phyloP scores from a whole-genome alignment of 2,797 vertebrate species.

The Eulemur albifrons region DNA sequence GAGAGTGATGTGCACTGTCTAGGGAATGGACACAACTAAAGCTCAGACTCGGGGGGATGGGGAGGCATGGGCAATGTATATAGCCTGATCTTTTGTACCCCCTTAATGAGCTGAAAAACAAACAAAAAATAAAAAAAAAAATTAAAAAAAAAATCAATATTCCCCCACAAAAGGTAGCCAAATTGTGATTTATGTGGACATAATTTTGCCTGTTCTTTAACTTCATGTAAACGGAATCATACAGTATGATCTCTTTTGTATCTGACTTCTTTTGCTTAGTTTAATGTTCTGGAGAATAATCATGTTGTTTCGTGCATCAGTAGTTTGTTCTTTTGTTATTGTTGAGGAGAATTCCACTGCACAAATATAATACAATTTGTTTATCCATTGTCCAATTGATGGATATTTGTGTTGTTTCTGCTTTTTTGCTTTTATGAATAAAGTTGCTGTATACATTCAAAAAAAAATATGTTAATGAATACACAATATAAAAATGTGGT shows the following conservation, averaged over 20 bases:
- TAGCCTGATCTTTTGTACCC: no score
- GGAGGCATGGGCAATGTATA: no score
- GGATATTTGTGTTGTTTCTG: not conserved
- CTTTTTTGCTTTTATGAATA: not conserved
- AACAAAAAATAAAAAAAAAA: not conserved
- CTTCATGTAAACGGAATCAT: not conserved
- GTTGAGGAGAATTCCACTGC: not conserved
- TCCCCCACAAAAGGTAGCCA: not conserved
- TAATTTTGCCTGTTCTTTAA: not conserved
- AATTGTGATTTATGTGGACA: not conserved
- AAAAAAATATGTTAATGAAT: not conserved
- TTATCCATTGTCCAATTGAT: not conserved
- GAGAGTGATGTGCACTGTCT: no score
- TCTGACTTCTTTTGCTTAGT: not conserved
- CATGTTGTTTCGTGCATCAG: not conserved
- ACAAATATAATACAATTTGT: not conserved
- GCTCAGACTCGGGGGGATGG: no score
- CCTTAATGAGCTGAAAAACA: no score
- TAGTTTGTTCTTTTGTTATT: not conserved
- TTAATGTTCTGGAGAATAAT: not conserved
- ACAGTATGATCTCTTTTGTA: not conserved
- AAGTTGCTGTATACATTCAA: not conserved
- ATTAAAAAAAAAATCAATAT: not conserved
- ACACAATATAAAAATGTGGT: not conserved
- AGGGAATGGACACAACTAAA: no score